Conservation (phyloP, 2,888 invertebrate species). For the Chironomus riparius region DNA sequence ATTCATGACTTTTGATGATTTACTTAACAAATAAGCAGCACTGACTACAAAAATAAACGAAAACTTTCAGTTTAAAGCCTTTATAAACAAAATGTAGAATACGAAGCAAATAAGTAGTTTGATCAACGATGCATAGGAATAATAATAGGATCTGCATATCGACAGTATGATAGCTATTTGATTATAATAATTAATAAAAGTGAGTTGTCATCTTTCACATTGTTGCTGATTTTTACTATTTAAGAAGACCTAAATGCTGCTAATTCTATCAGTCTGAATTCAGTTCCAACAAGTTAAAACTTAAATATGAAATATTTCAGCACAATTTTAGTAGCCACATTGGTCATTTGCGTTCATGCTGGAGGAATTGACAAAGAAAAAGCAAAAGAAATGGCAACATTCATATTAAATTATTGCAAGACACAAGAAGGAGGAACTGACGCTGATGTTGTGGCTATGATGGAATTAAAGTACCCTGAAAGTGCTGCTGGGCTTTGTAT, state of each 20-base stretch:
- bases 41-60: too few species aligned
- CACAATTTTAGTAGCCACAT: not conserved
- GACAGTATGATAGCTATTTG: too few species aligned
- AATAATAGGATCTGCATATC: too few species aligned
- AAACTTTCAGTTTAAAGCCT: too few species aligned
- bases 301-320: not conserved
- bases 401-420: not conserved
- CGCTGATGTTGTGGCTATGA: not conserved
- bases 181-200: not conserved
- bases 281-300: not conserved
- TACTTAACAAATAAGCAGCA: too few species aligned
- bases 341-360: not conserved
- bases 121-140: too few species aligned
- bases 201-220: not conserved
- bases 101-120: too few species aligned
- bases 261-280: not conserved
- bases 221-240: not conserved
- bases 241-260: not conserved
- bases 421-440: conserved; percentile 4
- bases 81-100: too few species aligned
- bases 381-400: conserved; percentile 18
- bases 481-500: conserved; percentile 43
- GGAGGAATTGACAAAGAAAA: conserved; percentile 2
- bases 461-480: conserved; percentile 33
- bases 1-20: too few species aligned